Evolutionary conservation across 2,888 invertebrate species (phyloP).

Genomic region (Mimumesa dahlbomi): DNA sequence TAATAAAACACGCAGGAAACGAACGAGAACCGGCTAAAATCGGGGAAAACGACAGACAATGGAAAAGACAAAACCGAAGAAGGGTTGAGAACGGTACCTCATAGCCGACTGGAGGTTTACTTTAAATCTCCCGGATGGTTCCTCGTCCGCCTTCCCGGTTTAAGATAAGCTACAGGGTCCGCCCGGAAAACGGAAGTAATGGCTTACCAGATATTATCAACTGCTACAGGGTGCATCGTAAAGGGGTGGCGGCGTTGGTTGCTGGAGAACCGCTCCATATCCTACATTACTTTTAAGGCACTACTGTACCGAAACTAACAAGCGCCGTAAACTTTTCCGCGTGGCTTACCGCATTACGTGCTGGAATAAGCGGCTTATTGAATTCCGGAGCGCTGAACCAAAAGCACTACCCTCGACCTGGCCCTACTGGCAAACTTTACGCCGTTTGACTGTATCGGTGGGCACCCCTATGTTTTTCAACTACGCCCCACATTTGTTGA

Average conservation of each 20-base stretch:
- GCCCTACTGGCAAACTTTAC: conserved; percentile 36
- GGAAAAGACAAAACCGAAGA: conserved; percentile 16
- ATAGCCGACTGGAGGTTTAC: conserved; percentile 67
- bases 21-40: too few relatives aligned
- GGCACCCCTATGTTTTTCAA: conserved; percentile 1
- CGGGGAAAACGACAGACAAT: conserved; percentile 1
- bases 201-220: conserved; percentile 78
- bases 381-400: conserved; percentile 57
- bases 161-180: conserved; percentile 73
- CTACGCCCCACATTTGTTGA: neutral
- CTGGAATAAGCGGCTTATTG: conserved; percentile 64
- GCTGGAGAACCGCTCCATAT: conserved; percentile 53
- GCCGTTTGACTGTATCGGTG: conserved; percentile 31
- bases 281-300: conserved; percentile 67
- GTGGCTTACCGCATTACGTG: conserved; percentile 61
- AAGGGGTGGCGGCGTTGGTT: conserved; percentile 52
- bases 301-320: conserved; percentile 58
- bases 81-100: conserved; percentile 42
- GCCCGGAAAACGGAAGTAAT: conserved; percentile 76
- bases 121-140: conserved; percentile 73
- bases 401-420: conserved; percentile 41
- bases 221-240: conserved; percentile 57
- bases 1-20: conserved; percentile 2
- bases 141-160: conserved; percentile 66
- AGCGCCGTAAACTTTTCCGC: conserved; percentile 63